Evolutionary conservation across 2,888 invertebrate species (phyloP).

Genomic region (Achlya flavicornis): DNA sequence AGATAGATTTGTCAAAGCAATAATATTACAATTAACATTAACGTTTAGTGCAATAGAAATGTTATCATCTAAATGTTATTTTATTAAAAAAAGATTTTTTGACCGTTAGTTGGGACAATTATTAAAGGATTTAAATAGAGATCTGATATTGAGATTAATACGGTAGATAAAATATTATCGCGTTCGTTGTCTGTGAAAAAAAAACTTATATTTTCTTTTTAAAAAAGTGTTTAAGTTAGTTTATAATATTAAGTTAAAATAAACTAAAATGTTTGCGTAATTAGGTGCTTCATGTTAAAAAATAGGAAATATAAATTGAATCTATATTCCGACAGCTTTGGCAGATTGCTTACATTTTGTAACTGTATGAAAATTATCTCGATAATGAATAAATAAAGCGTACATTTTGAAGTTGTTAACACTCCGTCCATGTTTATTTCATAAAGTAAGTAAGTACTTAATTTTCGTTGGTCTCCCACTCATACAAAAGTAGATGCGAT

Average conservation of each 20-base stretch:
- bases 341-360: neutral
- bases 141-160: constrained; percentile 82
- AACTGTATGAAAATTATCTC: neutral
- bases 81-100: constrained; percentile 57
- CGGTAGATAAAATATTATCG: constrained; percentile 54
- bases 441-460: constrained; percentile 78
- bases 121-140: constrained; percentile 62
- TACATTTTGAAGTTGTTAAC: constrained; percentile 59
- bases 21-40: constrained; percentile 65
- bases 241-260: constrained; percentile 25
- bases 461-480: constrained; percentile 63
- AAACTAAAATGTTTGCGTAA: constrained; percentile 23
- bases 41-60: constrained; percentile 78
- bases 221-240: constrained; percentile 35
- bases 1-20: constrained; percentile 51
- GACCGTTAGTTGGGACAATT: constrained; percentile 50
- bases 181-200: constrained; percentile 49
- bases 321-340: constrained; percentile 16
- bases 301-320: constrained; percentile 5
- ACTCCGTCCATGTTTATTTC: constrained; percentile 78
- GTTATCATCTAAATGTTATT: constrained; percentile 75
- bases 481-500: constrained; percentile 37
- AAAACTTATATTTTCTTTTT: constrained; percentile 46
- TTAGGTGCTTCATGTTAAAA: constrained; percentile 44
- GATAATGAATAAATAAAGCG: neutral